These are phyloP conservation scores for Sinonovacula constricta DNA, from an alignment of 1,140 invertebrate genomes.

Conservation along the genomic window DNA sequence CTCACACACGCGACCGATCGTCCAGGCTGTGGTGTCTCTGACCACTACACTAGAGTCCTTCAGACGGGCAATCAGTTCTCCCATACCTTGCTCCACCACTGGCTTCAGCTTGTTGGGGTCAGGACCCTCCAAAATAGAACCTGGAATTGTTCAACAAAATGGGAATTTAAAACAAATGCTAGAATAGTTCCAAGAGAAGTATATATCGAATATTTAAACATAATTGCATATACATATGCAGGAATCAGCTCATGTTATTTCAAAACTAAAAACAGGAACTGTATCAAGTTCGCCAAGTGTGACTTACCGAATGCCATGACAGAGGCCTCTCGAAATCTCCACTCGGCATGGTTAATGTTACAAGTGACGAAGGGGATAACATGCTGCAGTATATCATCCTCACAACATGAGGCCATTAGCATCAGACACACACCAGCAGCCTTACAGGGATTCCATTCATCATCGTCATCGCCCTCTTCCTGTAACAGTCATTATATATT, in stretches of 20 bases:
- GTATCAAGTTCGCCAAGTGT: no score
- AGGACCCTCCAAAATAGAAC: constrained; percentile 96
- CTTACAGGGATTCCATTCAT: constrained; percentile 99
- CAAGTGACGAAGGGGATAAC: constrained; percentile 98
- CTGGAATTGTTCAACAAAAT: constrained; percentile 72
- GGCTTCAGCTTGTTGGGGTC: constrained; percentile 92
- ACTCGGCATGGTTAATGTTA: constrained; percentile 96
- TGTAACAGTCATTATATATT: constrained; percentile 57
- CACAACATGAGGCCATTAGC: constrained; percentile 97
- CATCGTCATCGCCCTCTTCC: constrained; percentile 87
- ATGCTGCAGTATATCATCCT: constrained; percentile 96
- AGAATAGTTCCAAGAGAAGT: neutral
- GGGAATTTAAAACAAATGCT: neutral
- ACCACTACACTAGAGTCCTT: constrained; percentile 92
- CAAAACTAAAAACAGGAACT: no score
- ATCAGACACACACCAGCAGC: constrained; percentile 99
- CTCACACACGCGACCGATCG: constrained; percentile 98
- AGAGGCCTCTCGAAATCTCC: constrained; percentile 97
- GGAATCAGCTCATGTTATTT: no score
- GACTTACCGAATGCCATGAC: constrained; percentile 98
- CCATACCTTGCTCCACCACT: constrained; percentile 97
- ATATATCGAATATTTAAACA: no score
- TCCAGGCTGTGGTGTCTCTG: constrained; percentile 98
- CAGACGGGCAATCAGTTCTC: constrained; percentile 96
- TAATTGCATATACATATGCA: no score